Percentiles rank a stretch among this genome's conserved stretches.
These are phyloP conservation scores for Melospiza georgiana DNA, from an alignment of 2,113 vertebrate genomes.

Conservation along the genomic window DNA sequence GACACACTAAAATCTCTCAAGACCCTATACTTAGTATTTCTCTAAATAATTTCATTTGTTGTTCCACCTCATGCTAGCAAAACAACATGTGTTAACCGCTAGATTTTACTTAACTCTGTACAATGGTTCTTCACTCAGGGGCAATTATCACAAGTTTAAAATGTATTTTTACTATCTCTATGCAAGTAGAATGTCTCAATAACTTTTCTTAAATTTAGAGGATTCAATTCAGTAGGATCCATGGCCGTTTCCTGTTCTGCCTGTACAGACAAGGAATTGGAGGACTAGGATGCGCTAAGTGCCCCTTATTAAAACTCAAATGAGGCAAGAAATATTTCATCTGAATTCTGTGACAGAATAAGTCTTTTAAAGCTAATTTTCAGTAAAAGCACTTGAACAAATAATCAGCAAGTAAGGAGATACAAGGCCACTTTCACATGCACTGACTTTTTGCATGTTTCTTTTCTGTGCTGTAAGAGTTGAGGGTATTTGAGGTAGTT, in stretches of 20 bases:
- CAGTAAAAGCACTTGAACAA: not conserved
- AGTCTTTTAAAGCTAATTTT: not conserved
- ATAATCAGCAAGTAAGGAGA: not conserved
- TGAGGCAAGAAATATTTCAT: not conserved
- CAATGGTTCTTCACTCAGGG: not conserved
- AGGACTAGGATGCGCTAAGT: not conserved
- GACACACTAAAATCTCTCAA: not conserved
- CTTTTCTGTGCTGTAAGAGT: not conserved
- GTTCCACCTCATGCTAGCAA: not conserved
- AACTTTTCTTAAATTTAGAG: not conserved
- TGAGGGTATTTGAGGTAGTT: slow-evolving; percentile 17
- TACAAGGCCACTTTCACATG: not conserved
- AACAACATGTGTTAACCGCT: not conserved
- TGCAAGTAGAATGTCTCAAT: not conserved
- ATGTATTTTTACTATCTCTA: not conserved
- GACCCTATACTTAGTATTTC: not conserved
- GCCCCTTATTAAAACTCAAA: not conserved
- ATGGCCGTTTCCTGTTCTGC: not conserved
- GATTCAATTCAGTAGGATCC: not conserved
- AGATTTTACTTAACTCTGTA: not conserved
- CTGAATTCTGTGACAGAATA: not conserved
- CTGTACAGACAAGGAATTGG: not conserved
- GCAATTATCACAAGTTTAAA: not conserved
- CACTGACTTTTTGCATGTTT: not conserved
- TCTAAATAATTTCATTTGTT: not conserved